A percentile compares a stretch with the other conserved stretches of the same genome.
phyloP scores from a whole-genome alignment of 2,113 vertebrate species.

The Todiramphus saurophagus region DNA sequence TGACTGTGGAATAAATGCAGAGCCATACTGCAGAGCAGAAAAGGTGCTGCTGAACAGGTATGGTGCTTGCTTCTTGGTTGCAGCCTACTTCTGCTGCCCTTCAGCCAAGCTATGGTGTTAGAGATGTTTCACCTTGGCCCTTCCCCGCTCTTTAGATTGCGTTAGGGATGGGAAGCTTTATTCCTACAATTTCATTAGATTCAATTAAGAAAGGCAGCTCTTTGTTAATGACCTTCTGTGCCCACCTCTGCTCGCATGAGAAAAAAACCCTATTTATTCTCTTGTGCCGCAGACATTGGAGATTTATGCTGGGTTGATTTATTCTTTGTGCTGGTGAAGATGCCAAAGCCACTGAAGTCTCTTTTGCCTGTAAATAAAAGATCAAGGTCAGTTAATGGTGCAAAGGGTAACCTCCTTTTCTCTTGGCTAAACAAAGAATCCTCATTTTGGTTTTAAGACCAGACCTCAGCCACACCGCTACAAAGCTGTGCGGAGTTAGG shows the following conservation, averaged over 20 bases:
- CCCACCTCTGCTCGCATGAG: background rate
- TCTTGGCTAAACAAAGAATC: slow-evolving; percentile 43
- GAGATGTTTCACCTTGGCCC: background rate
- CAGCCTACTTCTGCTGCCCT: background rate
- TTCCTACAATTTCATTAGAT: slow-evolving; percentile 45
- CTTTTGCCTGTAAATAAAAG: slow-evolving; percentile 41
- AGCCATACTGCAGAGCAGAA: background rate
- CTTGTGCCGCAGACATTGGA: background rate
- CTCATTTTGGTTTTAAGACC: slow-evolving; percentile 48
- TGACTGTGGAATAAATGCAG: background rate
- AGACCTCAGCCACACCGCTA: rapidly evolving
- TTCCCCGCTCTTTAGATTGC: background rate
- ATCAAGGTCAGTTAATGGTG: slow-evolving; percentile 36
- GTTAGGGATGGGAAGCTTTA: slow-evolving; percentile 5
- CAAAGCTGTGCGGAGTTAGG: background rate
- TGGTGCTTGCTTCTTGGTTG: background rate
- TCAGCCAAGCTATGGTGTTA: background rate
- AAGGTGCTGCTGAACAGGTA: background rate
- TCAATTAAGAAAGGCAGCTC: slow-evolving; percentile 66
- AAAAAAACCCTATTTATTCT: slow-evolving; percentile 42
- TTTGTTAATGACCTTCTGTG: background rate
- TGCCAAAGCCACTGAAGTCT: background rate
- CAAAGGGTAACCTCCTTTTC: slow-evolving; percentile 47
- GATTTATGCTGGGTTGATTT: slow-evolving; percentile 55
- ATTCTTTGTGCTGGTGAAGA: slow-evolving; percentile 55